Percentiles rank a stretch among this genome's conserved stretches.
Conservation (phyloP, 1,140 invertebrate species). For the Lerema accius region DNA sequence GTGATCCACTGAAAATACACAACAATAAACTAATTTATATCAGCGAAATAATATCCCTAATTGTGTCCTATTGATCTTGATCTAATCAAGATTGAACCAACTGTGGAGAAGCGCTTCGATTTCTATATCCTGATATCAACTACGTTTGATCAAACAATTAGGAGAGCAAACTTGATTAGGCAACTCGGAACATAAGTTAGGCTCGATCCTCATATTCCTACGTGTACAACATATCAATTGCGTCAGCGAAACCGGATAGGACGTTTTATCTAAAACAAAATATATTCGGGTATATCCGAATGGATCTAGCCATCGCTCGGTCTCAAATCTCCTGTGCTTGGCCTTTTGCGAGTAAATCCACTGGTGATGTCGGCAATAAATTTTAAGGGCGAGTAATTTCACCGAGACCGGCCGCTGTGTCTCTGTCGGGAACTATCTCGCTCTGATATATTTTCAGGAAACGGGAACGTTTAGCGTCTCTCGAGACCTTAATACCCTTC, state of each 20-base stretch:
- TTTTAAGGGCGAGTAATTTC: conserved; percentile 32
- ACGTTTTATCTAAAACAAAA: conserved; percentile 8
- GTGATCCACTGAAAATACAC: too few species aligned
- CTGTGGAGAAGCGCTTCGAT: not conserved
- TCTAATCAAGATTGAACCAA: not conserved
- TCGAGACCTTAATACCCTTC: conserved; percentile 8
- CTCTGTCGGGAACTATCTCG: conserved; percentile 29
- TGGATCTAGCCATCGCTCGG: conserved; percentile 17
- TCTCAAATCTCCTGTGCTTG: conserved; percentile 26
- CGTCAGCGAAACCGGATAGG: not conserved
- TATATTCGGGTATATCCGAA: conserved; percentile 4
- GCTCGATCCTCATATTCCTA: not conserved
- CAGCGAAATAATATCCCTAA: not conserved
- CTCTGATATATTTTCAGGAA: conserved; percentile 30
- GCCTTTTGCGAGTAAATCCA: conserved; percentile 27
- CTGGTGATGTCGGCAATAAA: conserved; percentile 32
- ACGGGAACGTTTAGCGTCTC: conserved; percentile 15
- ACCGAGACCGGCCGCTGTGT: conserved; percentile 21
- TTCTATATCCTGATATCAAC: not conserved
- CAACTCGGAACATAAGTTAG: not conserved
- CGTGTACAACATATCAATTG: conserved; percentile 6
- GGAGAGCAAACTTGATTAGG: not conserved
- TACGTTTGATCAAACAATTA: not conserved
- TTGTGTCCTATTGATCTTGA: not conserved
- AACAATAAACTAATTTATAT: not conserved